Percentiles rank a stretch among this genome's conserved stretches.
Evolutionary conservation across 1,140 invertebrate species (phyloP).

Genomic region (Sarcophaga peregrina): DNA sequence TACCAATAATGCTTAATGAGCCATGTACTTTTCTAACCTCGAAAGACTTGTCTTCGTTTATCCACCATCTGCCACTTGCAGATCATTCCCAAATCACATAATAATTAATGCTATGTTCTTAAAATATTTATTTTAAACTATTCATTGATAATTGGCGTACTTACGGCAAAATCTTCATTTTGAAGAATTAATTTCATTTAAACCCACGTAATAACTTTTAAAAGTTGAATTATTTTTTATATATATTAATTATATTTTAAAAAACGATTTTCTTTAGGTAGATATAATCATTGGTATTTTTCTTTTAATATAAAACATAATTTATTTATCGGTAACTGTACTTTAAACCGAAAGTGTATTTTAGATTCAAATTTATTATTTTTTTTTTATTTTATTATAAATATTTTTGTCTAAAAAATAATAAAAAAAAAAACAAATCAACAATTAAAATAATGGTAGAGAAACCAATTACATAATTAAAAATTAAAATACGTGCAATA

Average conservation of each 20-base stretch:
- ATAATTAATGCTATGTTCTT: too few species aligned
- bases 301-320: conserved; percentile 29
- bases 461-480: background rate
- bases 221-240: conserved; percentile 20
- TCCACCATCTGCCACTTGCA: too few species aligned
- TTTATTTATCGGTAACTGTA: conserved; percentile 22
- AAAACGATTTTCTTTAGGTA: conserved; percentile 30
- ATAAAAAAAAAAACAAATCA: conserved; percentile 7
- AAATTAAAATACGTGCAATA: background rate
- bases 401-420: conserved; percentile 22
- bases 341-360: background rate
- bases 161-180: too few species aligned
- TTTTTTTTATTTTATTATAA: conserved; percentile 1
- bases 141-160: too few species aligned
- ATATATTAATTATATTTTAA: background rate
- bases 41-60: too few species aligned
- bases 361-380: conserved; percentile 1
- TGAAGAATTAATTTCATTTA: too few species aligned
- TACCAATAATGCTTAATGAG: too few species aligned
- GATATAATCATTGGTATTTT: conserved; percentile 41
- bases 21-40: too few species aligned
- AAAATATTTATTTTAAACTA: too few species aligned
- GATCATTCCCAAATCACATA: too few species aligned
- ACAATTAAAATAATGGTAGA: background rate
- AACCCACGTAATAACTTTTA: background rate